A percentile compares a stretch with the other conserved stretches of the same genome.
Evolutionary conservation across 2,888 invertebrate genomes (phyloP).

Genomic region (Eurois occulta): DNA sequence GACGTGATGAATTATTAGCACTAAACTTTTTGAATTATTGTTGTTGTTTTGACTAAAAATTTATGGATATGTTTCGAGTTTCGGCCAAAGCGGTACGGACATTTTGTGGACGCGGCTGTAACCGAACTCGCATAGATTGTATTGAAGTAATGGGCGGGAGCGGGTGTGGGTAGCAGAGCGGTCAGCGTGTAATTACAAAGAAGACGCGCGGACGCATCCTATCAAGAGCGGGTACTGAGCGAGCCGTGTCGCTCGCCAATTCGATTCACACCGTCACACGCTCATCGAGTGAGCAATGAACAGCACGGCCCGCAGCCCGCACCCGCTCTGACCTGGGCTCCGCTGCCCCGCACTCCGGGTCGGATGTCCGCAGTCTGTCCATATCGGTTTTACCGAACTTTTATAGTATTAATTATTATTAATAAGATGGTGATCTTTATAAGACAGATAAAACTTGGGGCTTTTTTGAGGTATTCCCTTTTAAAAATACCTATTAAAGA

Average conservation of each 20-base stretch:
- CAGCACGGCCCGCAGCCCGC: neutral
- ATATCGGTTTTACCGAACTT: neutral
- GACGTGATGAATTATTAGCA: conserved; percentile 39
- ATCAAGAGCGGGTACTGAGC: neutral
- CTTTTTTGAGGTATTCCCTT: neutral
- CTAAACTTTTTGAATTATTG: conserved; percentile 13
- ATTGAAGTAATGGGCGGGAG: neutral
- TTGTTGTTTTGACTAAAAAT: neutral
- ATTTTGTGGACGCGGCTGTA: neutral
- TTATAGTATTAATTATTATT: neutral
- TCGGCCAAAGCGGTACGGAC: neutral
- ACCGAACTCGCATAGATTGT: neutral
- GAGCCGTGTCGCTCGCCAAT: neutral
- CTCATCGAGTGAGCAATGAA: neutral
- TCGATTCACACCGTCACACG: neutral
- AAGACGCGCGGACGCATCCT: neutral
- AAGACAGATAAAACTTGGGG: too few species aligned
- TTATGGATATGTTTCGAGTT: neutral
- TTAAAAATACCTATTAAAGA: neutral
- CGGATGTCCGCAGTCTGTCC: neutral
- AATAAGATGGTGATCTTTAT: neutral
- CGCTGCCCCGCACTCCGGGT: neutral
- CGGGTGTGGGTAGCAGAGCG: too few species aligned
- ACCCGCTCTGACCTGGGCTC: neutral
- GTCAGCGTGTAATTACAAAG: neutral